Evolutionary conservation across 2,888 invertebrate genomes (phyloP), one percentile per base, ranked within the genome.

Genomic region (Rhamnusium bicolor): DNA sequence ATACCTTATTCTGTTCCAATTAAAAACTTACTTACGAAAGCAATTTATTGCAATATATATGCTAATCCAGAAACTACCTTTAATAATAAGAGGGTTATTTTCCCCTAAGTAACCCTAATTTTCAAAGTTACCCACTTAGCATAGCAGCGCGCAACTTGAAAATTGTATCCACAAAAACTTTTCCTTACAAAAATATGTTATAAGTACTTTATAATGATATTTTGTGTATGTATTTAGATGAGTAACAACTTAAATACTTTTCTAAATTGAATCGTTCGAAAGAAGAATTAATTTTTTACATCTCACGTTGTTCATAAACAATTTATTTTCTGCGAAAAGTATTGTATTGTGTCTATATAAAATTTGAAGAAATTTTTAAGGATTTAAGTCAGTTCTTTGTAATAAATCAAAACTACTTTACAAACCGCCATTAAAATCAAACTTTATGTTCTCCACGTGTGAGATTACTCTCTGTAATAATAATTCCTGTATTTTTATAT

Each of bases 41-140:
- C 18, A 61, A 40, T 61, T 61, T 61, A 18, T 61, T 46, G 12
- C 32, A 61, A 61, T 61, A 61, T 61, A 61, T 18, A 61, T 61
- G 60, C 60, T 61, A 61, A 61, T 61, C 19, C 60, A 14, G 8
- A 5, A 10, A 40, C 60, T 61, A 61, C 40, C 40, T 40, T 19
- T 24, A 54, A 61, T 40, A 40, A 61, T 19, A 16, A 19, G 21
- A n/a, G 21, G 53, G 21, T 14, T 40, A 32, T 40, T 18, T 60
- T 60, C 29, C 40, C 46, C 60, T 61, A 32, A 61, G 12, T 61
- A 40, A 61, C 40, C 40, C 19, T 61, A 61, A 61, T 40, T 61
- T 61, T 6, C n/a, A 12, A 61, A 61, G 60, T 40, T 61, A 53
- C n/a, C 24, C 19, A 21, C 53, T 53, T n/a, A 12, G 19, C 21